Evolutionary conservation across 2,113 vertebrate genomes (phyloP).

Genomic region (Bambusicola thoracicus): DNA sequence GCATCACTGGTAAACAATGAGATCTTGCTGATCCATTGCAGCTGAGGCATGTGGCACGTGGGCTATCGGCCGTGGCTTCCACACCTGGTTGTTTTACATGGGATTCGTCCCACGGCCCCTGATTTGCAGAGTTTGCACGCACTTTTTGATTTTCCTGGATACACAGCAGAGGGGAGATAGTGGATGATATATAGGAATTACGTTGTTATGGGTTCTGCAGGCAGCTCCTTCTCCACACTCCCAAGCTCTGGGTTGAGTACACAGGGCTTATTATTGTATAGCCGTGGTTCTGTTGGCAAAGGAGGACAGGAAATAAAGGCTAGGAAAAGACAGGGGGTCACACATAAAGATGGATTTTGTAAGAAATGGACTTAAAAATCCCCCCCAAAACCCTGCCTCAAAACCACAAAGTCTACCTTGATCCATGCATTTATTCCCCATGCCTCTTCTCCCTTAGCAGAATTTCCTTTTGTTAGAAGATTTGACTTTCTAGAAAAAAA

Average conservation of each 20-base stretch:
- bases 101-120: neutral
- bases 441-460: constrained; percentile 50
- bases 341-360: neutral
- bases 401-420: constrained; percentile 38
- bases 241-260: neutral
- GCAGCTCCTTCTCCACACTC: neutral
- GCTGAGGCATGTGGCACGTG: neutral
- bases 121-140: constrained; percentile 62
- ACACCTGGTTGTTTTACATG: neutral
- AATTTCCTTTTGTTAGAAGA: constrained; percentile 73
- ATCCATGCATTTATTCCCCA: constrained; percentile 6
- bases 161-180: neutral
- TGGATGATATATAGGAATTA: neutral
- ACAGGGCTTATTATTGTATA: neutral
- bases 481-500: constrained; percentile 72
- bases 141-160: constrained; percentile 33
- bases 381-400: neutral
- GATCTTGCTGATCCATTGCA: neutral
- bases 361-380: constrained; percentile 5
- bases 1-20: neutral
- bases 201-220: neutral
- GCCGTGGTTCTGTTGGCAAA: constrained; percentile 35
- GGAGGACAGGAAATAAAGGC: neutral
- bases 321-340: neutral
- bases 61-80: neutral